These are phyloP conservation scores for Enteromius mattozi DNA, from an alignment of 2,797 vertebrate species.

Conservation along the genomic window DNA sequence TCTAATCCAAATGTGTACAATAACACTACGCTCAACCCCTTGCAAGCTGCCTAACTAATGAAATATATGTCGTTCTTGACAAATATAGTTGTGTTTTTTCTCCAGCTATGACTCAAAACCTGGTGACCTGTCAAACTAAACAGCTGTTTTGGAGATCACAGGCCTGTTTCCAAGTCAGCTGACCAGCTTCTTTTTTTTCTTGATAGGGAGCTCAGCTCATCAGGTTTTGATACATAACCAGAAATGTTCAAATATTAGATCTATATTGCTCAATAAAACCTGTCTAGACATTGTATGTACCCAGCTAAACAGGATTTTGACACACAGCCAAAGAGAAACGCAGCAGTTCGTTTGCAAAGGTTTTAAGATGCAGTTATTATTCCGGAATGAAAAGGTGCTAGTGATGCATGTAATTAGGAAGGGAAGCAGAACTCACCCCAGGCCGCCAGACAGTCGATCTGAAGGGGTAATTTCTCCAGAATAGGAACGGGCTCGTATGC, in stretches of 20 bases:
- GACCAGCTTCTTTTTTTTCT: background rate
- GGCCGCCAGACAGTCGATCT: conserved; percentile 95
- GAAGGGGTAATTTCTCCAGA: conserved; percentile 94
- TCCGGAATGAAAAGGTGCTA: background rate
- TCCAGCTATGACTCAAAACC: background rate
- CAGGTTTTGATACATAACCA: background rate
- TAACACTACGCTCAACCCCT: background rate
- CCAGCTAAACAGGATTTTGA: background rate
- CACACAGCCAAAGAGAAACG: background rate
- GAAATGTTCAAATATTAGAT: background rate
- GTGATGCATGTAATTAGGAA: too few species aligned
- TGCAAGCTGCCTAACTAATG: background rate
- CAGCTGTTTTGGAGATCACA: background rate
- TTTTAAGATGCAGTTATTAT: background rate
- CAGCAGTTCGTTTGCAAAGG: too few species aligned
- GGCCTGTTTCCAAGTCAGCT: background rate
- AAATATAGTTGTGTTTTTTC: background rate
- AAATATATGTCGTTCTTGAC: background rate
- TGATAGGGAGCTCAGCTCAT: background rate
- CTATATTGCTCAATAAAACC: background rate
- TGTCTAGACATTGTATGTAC: background rate
- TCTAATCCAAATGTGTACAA: background rate
- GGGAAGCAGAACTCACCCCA: conserved; percentile 85
- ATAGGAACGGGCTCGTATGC: conserved; percentile 94
- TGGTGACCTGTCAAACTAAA: background rate